Evolutionary conservation across 23 tunicate species (phyloP).

Genomic region (Diplosoma virens): DNA sequence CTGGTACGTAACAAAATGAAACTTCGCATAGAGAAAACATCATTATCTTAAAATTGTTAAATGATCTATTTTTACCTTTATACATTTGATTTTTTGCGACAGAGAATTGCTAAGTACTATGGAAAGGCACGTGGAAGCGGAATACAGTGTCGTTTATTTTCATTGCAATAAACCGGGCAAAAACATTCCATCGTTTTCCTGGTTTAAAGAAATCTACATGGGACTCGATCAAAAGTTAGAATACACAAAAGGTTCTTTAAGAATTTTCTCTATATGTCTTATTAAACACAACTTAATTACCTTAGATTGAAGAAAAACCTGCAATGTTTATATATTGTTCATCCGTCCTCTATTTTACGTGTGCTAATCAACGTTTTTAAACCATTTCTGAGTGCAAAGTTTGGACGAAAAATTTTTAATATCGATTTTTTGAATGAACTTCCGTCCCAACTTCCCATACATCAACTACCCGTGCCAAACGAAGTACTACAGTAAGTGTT

Average conservation of each 20-base stretch:
- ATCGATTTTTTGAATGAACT: slow-evolving; percentile 68
- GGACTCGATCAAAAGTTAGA: slow-evolving; percentile 90
- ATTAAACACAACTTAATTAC: background rate
- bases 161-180: slow-evolving; percentile 65
- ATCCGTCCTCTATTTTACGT: slow-evolving; percentile 61
- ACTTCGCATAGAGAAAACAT: no score
- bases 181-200: slow-evolving; percentile 78
- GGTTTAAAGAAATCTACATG: slow-evolving; percentile 66
- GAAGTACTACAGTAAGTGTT: slow-evolving; percentile 75
- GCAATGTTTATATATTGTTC: slow-evolving; percentile 72
- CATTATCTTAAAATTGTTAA: no score
- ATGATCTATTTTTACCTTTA: no score
- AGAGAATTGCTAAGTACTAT: slow-evolving; percentile 66
- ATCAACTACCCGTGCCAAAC: slow-evolving; percentile 61
- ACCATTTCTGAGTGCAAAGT: slow-evolving; percentile 73
- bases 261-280: background rate
- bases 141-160: slow-evolving; percentile 75
- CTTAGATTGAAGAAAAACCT: slow-evolving; percentile 61
- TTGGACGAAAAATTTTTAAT: slow-evolving; percentile 74
- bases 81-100: no score
- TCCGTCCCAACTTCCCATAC: slow-evolving; percentile 19
- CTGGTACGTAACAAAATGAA: no score
- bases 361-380: slow-evolving; percentile 57
- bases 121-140: slow-evolving; percentile 88
- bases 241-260: background rate